A percentile compares a stretch with the other conserved stretches of the same genome.
Evolutionary conservation across 2,113 vertebrate species (phyloP).

Genomic region (Melanotaenia duboulayi): DNA sequence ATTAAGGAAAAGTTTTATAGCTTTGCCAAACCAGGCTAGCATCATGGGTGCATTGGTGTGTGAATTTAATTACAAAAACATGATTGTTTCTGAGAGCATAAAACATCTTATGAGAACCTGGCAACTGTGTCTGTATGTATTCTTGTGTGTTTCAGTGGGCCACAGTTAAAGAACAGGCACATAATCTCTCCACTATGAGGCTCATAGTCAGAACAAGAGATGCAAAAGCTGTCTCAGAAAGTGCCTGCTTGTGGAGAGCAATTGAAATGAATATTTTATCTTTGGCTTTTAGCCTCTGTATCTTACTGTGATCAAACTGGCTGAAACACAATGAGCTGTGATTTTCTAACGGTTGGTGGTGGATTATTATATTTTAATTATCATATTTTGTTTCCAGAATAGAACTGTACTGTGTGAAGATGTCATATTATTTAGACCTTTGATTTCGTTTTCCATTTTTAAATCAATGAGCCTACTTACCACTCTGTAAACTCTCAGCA

Average conservation of each 20-base stretch:
- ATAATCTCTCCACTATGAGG: slow-evolving; percentile 27
- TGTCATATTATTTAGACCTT: neutral
- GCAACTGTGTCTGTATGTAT: neutral
- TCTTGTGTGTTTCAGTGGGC: neutral
- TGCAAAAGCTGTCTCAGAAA: slow-evolving; percentile 5
- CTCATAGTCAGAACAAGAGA: slow-evolving; percentile 27
- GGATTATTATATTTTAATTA: no score
- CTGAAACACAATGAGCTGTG: neutral
- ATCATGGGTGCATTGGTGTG: slow-evolving; percentile 11
- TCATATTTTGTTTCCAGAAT: neutral
- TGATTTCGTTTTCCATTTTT: slow-evolving; percentile 16
- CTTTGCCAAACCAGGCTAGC: slow-evolving; percentile 3
- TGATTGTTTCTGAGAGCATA: slow-evolving; percentile 16
- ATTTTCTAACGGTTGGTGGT: neutral
- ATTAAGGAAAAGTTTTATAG: neutral
- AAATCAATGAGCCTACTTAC: neutral
- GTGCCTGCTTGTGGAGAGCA: slow-evolving; percentile 19
- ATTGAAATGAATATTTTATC: slow-evolving; percentile 5
- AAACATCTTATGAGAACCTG: slow-evolving; percentile 19
- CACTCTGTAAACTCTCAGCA: neutral
- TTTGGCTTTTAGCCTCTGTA: neutral
- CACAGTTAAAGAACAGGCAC: neutral
- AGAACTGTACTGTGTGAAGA: neutral
- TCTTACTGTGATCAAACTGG: neutral
- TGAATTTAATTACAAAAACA: slow-evolving; percentile 22